phyloP scores from a whole-genome alignment of 2,113 vertebrate species.

The Cardinalis cardinalis region DNA sequence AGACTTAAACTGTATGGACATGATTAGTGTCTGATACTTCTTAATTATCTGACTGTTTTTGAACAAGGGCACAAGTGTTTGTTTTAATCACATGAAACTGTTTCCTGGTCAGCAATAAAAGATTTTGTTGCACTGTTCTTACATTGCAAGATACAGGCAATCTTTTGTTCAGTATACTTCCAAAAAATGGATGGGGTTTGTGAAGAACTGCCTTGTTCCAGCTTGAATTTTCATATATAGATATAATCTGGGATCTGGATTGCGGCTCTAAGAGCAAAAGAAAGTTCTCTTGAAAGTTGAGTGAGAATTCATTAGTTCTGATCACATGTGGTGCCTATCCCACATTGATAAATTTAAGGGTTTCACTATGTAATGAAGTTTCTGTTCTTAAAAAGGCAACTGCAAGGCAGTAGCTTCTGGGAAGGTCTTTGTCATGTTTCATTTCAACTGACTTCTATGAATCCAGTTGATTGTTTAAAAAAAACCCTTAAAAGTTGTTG shows the following conservation, averaged over 20 bases:
- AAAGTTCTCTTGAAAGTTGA: background rate
- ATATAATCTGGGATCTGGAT: background rate
- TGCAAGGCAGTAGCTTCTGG: background rate
- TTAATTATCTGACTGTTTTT: conserved; percentile 34
- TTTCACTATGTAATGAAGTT: background rate
- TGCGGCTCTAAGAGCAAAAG: background rate
- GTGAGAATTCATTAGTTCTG: background rate
- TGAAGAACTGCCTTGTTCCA: background rate
- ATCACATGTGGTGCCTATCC: background rate
- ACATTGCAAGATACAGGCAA: background rate
- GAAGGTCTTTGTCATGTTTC: background rate
- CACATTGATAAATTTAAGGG: background rate
- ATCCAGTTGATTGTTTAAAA: background rate
- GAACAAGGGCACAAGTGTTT: conserved; percentile 36
- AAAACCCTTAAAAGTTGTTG: background rate
- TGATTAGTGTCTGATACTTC: conserved; percentile 26
- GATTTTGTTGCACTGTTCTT: conserved; percentile 43
- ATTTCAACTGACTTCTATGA: background rate
- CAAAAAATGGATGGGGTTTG: background rate
- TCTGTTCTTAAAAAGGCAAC: background rate
- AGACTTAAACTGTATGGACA: conserved; percentile 28
- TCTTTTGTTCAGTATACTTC: conserved; percentile 7
- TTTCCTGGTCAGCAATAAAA: conserved; percentile 61
- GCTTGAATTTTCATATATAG: background rate
- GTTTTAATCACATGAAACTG: conserved; percentile 17